Percentiles rank a stretch among this genome's conserved stretches.
Evolutionary conservation across 2,113 vertebrate genomes (phyloP).

Genomic region (Strix uralensis): DNA sequence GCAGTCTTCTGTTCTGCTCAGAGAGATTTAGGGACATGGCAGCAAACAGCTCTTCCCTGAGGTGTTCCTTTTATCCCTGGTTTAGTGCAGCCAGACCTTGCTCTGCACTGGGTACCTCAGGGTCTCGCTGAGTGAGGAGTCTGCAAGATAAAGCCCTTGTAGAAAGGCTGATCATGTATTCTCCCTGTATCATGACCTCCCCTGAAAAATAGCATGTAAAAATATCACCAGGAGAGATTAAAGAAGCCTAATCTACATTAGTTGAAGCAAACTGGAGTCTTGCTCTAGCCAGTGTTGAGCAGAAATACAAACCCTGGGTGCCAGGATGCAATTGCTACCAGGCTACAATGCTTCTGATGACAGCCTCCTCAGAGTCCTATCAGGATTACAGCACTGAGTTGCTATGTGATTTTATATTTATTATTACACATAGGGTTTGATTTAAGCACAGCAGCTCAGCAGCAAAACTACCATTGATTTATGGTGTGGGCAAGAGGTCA

Average conservation of each 20-base stretch:
- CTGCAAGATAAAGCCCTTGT: neutral
- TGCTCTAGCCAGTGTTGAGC: neutral
- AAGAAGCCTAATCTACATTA: neutral
- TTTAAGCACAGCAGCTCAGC: neutral
- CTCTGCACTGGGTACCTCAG: neutral
- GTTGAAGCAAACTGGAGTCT: neutral
- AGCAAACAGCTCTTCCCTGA: neutral
- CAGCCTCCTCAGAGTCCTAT: neutral
- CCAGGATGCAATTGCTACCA: neutral
- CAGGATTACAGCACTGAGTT: neutral
- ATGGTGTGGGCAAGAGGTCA: neutral
- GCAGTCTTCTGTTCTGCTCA: neutral
- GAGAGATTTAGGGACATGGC: neutral
- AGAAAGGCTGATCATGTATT: neutral
- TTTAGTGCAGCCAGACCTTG: neutral
- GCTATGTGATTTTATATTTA: neutral
- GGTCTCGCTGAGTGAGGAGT: neutral
- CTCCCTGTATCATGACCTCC: neutral
- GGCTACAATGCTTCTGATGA: neutral
- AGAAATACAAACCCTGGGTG: neutral
- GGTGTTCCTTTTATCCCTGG: neutral
- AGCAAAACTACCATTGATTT: neutral
- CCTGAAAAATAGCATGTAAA: neutral
- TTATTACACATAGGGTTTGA: neutral
- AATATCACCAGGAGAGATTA: neutral